phyloP scores from a whole-genome alignment of 1,140 invertebrate genomes.

The Drosophila trapezifrons region DNA sequence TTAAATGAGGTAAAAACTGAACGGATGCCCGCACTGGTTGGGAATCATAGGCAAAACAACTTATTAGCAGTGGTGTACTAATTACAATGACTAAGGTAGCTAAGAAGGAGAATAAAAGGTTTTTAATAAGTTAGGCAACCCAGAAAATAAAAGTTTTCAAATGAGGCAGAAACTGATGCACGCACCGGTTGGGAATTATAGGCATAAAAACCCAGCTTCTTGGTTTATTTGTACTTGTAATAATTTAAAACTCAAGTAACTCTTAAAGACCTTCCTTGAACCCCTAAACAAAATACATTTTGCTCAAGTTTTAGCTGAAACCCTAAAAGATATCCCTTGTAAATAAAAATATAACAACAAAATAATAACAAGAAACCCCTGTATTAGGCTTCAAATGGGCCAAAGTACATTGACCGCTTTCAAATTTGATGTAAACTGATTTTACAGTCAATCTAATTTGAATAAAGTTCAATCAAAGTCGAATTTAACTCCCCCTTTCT shows the following conservation, averaged over 20 bases:
- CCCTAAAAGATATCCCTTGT: not conserved
- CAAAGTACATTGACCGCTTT: not conserved
- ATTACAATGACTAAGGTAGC: not conserved
- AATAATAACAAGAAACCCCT: not conserved
- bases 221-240: too few relatives aligned
- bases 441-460: conserved; percentile 40
- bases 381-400: not conserved
- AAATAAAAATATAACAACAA: too few relatives aligned
- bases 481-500: conserved; percentile 5
- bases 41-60: too few relatives aligned
- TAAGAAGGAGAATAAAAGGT: not conserved
- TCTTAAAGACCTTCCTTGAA: not conserved
- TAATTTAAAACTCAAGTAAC: too few relatives aligned
- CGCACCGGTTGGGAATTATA: too few relatives aligned
- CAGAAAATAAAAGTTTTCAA: not conserved
- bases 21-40: too few relatives aligned
- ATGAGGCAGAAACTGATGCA: too few relatives aligned
- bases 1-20: too few relatives aligned
- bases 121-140: not conserved
- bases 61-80: not conserved
- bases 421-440: conserved; percentile 14
- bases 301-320: not conserved
- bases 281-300: not conserved
- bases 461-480: conserved; percentile 46
- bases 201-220: too few relatives aligned